Conservation (phyloP, 2,888 invertebrate genomes). For the Drosophila anomelani region DNA sequence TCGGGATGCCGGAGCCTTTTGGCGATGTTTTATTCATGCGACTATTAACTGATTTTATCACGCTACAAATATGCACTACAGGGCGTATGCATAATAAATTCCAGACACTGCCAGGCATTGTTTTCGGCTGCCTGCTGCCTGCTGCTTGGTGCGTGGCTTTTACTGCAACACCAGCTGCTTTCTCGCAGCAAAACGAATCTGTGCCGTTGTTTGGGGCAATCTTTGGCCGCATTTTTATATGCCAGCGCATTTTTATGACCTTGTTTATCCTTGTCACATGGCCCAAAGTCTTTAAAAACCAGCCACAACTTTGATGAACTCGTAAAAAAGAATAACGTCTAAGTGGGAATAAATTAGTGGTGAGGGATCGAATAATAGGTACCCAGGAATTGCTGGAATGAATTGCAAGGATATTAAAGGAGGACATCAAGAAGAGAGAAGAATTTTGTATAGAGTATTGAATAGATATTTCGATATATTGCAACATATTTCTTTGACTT, state of each 20-base stretch:
- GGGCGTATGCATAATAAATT: conserved; percentile 78
- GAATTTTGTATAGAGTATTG: background rate
- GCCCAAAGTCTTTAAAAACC: conserved; percentile 59
- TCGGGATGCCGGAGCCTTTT: conserved; percentile 11
- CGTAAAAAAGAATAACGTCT: conserved; percentile 61
- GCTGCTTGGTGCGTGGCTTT: conserved; percentile 8
- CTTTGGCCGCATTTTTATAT: conserved; percentile 52
- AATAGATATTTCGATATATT: background rate
- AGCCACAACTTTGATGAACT: conserved; percentile 78
- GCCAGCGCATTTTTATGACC: conserved; percentile 64
- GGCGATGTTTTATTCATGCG: conserved; percentile 74
- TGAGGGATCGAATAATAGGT: conserved; percentile 20
- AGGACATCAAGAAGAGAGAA: background rate
- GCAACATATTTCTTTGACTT: background rate
- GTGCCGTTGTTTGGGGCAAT: conserved; percentile 49
- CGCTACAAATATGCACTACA: conserved; percentile 81
- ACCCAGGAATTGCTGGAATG: conserved; percentile 6
- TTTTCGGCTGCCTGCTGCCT: conserved; percentile 26
- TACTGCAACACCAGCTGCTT: conserved; percentile 36
- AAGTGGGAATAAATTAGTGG: conserved; percentile 42
- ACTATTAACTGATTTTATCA: conserved; percentile 79
- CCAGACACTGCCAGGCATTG: conserved; percentile 56
- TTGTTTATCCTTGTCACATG: conserved; percentile 79
- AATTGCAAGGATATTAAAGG: background rate
- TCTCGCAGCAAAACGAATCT: conserved; percentile 54